These are phyloP conservation scores for Microplitis mediator DNA, from an alignment of 1,140 invertebrate genomes.

Conservation along the genomic window DNA sequence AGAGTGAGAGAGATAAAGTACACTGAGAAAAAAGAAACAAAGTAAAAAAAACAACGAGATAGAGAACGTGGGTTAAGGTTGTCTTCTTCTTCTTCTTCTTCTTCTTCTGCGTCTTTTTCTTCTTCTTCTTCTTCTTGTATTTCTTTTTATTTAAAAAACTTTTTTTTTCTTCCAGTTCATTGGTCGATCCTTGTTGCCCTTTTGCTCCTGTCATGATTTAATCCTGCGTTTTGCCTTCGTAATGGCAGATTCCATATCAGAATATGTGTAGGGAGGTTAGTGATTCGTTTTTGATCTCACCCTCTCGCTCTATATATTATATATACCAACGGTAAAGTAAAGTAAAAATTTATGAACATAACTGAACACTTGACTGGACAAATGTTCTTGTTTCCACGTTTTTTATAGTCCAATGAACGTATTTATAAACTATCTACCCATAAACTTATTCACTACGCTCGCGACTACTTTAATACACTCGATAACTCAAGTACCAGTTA, in stretches of 20 bases:
- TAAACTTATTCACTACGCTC: no score
- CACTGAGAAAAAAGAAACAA: not conserved
- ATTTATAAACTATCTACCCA: no score
- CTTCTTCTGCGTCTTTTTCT: not conserved
- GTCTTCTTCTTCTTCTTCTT: conserved; percentile 6
- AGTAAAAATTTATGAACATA: no score
- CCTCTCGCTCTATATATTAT: not conserved
- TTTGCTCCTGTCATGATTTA: conserved; percentile 31
- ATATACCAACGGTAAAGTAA: no score
- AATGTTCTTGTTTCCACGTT: no score
- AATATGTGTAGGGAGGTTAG: not conserved
- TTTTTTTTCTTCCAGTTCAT: conserved; percentile 30
- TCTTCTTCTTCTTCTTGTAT: conserved; percentile 12
- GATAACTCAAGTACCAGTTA: no score
- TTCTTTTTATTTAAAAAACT: not conserved
- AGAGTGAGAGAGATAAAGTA: not conserved
- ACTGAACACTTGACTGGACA: no score
- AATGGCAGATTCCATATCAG: conserved; percentile 26
- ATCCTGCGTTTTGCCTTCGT: conserved; percentile 28
- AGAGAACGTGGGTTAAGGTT: not conserved
- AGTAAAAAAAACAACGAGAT: not conserved
- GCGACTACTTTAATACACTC: no score
- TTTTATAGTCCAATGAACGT: no score
- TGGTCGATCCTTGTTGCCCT: conserved; percentile 24
- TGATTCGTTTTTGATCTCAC: conserved; percentile 16